Base-by-base conservation (phyloP, 1,140 invertebrate genomes). In the Colletes gigas region DNA sequence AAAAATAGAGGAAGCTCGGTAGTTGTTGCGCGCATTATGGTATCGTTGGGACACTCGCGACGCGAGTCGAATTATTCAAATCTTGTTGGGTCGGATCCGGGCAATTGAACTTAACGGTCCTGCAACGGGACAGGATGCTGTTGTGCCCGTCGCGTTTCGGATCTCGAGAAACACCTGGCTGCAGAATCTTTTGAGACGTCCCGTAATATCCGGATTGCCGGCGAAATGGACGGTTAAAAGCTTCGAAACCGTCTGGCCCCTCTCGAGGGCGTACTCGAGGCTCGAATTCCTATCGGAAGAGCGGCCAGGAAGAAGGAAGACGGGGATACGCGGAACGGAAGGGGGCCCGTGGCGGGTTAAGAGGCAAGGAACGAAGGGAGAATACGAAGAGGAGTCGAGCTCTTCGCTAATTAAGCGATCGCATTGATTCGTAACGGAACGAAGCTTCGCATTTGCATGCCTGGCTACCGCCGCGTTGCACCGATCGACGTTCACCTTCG, bases 341-440 rank as follows among this genome's bases (percentile, higher is more conserved):
- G 60, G 21, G 19, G 44, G 5, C 50, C 59, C 14, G 54, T 77
- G 30, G 21, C 50, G 44, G 50, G 68, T 81, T 76, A 77, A 85
- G 82, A 76, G 67, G 19, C 44, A 71, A 39, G 74, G 52, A 78
- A 57, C 60, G 55, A 69, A 54, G 66, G 30, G 72, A 47, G 71
- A 68, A 79, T 21, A 41, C 57, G 55, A 62, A 39, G 68, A 79
- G 63, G 62, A 62, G 41, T 19, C 52, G 30, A 19, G 66, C 66
- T 83, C 81, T 85, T 82, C 63, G 82, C 65, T 88, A 87, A 88
- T 88, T 82, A 88, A 88, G 88, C 77, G 84, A 88, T 88, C 78
- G 79, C 74, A 77, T 85, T 83, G 80, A 88, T 88, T 87, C 75
- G 77, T 81, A 87, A 85, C 85, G 72, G 73, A 80, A 77, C 63